Percentiles rank a stretch among this genome's conserved stretches.
Conservation (phyloP, 1,140 invertebrate species). For the Sycophaga agraensis region DNA sequence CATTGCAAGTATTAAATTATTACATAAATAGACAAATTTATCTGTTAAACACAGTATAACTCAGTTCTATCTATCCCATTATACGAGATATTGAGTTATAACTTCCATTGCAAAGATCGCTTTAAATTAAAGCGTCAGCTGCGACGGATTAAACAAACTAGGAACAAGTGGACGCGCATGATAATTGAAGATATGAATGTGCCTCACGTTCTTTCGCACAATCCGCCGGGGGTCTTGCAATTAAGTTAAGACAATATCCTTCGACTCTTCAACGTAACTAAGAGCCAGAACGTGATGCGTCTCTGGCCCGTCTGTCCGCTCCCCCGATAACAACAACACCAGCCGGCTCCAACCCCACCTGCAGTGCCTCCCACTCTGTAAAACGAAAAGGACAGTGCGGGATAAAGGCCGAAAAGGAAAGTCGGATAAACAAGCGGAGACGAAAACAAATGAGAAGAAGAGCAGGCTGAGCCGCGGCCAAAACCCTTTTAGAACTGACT, state of each 20-base stretch:
- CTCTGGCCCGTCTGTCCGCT: not conserved
- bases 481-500: constrained; percentile 18
- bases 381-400: not conserved
- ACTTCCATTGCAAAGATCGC: too few species aligned
- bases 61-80: too few species aligned
- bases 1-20: too few species aligned
- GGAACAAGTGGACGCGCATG: not conserved
- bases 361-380: too few species aligned
- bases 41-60: too few species aligned
- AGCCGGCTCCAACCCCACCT: too few species aligned
- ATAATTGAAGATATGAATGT: constrained; percentile 24
- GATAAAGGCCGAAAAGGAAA: too few species aligned
- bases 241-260: constrained; percentile 28
- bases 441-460: not conserved
- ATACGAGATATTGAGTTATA: too few species aligned
- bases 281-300: not conserved
- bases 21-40: too few species aligned
- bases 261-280: constrained; percentile 7
- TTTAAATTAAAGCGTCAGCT: not conserved
- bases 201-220: constrained; percentile 20
- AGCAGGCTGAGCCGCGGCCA: not conserved
- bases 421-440: not conserved
- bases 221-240: constrained; percentile 7
- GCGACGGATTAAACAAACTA: not conserved
- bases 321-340: not conserved